Percentiles rank a stretch among this genome's conserved stretches.
Conservation (phyloP, 2,113 vertebrate species). For the Lucifuga dentata region DNA sequence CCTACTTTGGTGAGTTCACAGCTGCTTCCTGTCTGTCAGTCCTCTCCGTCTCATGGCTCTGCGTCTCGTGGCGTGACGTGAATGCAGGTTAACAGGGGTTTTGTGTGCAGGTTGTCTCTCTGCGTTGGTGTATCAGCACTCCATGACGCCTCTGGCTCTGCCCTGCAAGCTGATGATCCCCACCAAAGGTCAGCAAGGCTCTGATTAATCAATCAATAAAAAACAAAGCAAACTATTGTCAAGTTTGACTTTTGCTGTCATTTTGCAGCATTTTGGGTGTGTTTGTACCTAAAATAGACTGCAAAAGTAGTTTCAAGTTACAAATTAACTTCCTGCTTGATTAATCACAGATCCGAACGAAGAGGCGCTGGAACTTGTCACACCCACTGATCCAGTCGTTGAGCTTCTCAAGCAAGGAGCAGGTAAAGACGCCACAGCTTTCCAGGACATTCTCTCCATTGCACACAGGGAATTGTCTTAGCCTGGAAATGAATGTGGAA, state of each 20-base stretch:
- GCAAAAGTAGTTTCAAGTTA: no score
- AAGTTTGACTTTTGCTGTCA: no score
- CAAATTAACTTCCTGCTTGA: no score
- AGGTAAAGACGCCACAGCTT: constrained; percentile 83
- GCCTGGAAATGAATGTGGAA: no score
- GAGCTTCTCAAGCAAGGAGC: constrained; percentile 95
- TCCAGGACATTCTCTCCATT: no score
- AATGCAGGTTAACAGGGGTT: background rate
- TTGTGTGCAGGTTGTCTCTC: constrained; percentile 90
- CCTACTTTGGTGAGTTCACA: constrained; percentile 91
- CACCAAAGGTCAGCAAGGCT: constrained; percentile 90
- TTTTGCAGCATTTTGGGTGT: no score
- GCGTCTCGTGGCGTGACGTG: background rate
- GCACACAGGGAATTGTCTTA: no score
- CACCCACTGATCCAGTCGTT: constrained; percentile 84
- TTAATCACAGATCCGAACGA: constrained; percentile 90
- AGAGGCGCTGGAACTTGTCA: constrained; percentile 87
- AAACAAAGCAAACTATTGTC: no score
- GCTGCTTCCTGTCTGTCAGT: background rate
- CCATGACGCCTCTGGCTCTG: constrained; percentile 94
- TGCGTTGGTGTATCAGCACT: constrained; percentile 97
- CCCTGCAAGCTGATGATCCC: constrained; percentile 98
- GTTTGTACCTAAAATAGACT: no score
- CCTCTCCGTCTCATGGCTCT: background rate
- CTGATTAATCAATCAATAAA: no score